These are phyloP conservation scores for Brachypteracias leptosomus DNA, from an alignment of 2,113 vertebrate genomes.

Conservation along the genomic window DNA sequence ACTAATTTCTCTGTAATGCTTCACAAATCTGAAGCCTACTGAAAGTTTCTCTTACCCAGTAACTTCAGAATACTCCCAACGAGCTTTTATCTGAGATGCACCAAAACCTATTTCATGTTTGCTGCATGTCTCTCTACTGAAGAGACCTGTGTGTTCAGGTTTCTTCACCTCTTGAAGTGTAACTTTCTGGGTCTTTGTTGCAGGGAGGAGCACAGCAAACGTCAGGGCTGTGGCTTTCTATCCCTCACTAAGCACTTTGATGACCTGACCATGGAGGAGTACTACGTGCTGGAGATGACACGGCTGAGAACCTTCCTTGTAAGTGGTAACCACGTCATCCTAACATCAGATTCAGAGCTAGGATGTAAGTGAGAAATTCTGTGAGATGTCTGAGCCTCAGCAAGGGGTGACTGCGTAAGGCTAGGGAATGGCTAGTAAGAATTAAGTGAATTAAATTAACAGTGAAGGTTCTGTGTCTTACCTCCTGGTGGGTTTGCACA, in stretches of 20 bases:
- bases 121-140: neutral
- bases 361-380: neutral
- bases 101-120: neutral
- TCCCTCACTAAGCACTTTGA: conserved; percentile 64
- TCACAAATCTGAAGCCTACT: neutral
- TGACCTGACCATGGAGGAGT: conserved; percentile 77
- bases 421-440: neutral
- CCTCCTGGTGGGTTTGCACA: neutral
- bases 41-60: neutral
- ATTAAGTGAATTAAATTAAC: neutral
- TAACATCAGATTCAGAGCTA: neutral
- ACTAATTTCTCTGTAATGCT: neutral
- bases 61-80: neutral
- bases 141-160: neutral
- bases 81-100: neutral
- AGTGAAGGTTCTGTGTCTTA: neutral
- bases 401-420: neutral
- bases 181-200: neutral
- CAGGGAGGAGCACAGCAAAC: conserved; percentile 77
- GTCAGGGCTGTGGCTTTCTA: conserved; percentile 76
- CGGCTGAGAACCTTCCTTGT: conserved; percentile 77
- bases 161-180: neutral
- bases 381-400: neutral
- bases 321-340: neutral
- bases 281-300: conserved; percentile 74